These are phyloP conservation scores for Sorex araneus DNA, from an alignment of 2,113 vertebrate species.

Conservation along the genomic window DNA sequence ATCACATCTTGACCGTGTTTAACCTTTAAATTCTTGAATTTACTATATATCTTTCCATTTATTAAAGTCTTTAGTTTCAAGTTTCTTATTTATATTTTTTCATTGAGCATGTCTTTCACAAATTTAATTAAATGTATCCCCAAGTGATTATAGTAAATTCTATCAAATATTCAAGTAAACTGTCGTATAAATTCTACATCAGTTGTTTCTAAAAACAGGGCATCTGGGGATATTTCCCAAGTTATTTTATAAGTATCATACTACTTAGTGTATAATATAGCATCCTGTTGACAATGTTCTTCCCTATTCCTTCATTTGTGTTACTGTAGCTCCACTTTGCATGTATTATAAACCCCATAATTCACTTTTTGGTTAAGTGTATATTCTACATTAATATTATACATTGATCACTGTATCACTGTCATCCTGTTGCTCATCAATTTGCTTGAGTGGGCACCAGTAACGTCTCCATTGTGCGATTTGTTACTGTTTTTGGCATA, in stretches of 20 bases:
- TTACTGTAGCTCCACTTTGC: constrained; percentile 56
- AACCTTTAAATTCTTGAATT: constrained; percentile 48
- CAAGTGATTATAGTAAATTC: constrained; percentile 21
- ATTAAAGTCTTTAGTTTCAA: constrained; percentile 61
- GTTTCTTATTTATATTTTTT: constrained; percentile 51
- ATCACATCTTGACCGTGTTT: constrained; percentile 51
- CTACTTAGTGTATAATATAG: constrained; percentile 29
- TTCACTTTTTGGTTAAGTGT: background rate
- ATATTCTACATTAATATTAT: too few relatives aligned
- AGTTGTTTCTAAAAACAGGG: too few relatives aligned
- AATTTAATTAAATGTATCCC: constrained; percentile 58
- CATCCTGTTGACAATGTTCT: background rate
- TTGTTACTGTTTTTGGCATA: too few relatives aligned
- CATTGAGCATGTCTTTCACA: background rate
- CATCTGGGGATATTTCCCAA: too few relatives aligned
- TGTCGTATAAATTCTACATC: too few relatives aligned
- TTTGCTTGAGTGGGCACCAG: too few relatives aligned
- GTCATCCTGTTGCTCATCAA: too few relatives aligned
- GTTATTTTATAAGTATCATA: background rate
- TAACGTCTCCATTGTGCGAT: too few relatives aligned
- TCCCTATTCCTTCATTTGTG: constrained; percentile 46
- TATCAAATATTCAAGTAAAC: too few relatives aligned
- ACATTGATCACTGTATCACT: too few relatives aligned
- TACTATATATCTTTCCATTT: constrained; percentile 53
- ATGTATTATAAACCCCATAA: constrained; percentile 24